Percentiles rank a stretch among this genome's conserved stretches.
Conservation (phyloP, 2,888 invertebrate species). For the Pollenia griseotomentosa region DNA sequence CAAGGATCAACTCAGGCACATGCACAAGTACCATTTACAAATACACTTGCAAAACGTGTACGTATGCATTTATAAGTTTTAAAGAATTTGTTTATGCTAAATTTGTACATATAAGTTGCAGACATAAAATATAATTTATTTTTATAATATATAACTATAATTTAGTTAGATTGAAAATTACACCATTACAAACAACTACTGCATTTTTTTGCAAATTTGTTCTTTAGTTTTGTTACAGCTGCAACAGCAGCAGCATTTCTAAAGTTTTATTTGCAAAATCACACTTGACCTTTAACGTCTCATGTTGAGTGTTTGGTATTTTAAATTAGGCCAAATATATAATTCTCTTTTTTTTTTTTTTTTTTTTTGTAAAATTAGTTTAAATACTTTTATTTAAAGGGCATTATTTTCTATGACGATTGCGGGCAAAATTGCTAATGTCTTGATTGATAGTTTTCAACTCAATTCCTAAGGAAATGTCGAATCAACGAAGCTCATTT, state of each 20-base stretch:
- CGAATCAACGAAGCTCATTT: too few species aligned
- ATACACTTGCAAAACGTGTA: not conserved
- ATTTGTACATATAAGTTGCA: not conserved
- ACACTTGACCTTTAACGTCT: constrained; percentile 71
- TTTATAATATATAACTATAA: constrained; percentile 29
- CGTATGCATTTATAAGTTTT: not conserved
- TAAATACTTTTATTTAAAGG: constrained; percentile 46
- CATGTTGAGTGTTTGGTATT: constrained; percentile 67
- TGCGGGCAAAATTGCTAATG: constrained; percentile 24
- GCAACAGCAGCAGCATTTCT: constrained; percentile 27
- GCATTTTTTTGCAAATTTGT: constrained; percentile 7
- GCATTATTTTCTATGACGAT: constrained; percentile 31
- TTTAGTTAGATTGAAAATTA: constrained; percentile 32
- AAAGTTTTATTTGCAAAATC: constrained; percentile 41
- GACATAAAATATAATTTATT: constrained; percentile 12
- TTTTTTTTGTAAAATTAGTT: constrained; percentile 26
- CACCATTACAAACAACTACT: constrained; percentile 25
- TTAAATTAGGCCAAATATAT: constrained; percentile 69
- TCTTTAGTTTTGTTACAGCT: constrained; percentile 1
- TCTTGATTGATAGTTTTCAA: constrained; percentile 12
- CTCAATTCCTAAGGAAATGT: constrained; percentile 1
- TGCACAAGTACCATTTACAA: constrained; percentile 15
- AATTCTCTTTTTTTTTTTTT: constrained; percentile 19
- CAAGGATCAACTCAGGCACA: constrained; percentile 19
- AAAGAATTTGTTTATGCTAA: not conserved